Base-by-base conservation (phyloP, 2,888 invertebrate genomes). In the Athrips mouffetella region DNA sequence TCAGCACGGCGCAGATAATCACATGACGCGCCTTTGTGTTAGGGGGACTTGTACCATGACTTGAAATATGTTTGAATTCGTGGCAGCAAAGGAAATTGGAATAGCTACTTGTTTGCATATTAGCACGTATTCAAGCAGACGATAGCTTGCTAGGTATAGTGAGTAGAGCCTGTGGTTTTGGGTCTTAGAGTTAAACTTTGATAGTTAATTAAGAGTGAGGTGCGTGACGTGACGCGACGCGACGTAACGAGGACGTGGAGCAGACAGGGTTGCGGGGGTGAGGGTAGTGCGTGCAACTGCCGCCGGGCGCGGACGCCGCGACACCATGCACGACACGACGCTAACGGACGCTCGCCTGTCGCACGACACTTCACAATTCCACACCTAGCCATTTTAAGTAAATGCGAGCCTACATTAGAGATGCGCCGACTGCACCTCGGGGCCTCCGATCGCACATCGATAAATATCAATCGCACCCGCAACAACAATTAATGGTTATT, bases 401-500 rank as follows among this genome's bases (percentile, higher is more conserved):
- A 37, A 48, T 42, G 40, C 39, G 47, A 45, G 50, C 40, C 39
- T 15, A 51, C 56, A 65, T 63, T 66, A 67, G 59, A 62, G 60
- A 64, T 62, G 61, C 56, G 60, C 54, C 53, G 55, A 31, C 48
- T 55, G 47, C 52, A 55, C 61, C 59, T 61, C 57, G 63, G 62
- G 65, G 54, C 65, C 52, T 51, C 59, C 61, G 57, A 59, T 67
- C 65, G 57, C 62, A 57, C 60, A 57, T 60, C 63, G 73, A 78
- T 80, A 76, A 75, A 77, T 78, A 77, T 73, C 74, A 73, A 73
- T 74, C 66, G 67, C 63, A 58, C 64, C 72, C 70, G 67, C 70
- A 71, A 76, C 81, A 76, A 70, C 76, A 73, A 76, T 81, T 78
- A 83, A 83, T 83, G 76, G 73, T 75, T 76, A 82, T 83, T 85